Conservation (phyloP, 2,888 invertebrate species). For the Heteromurus nitidus region DNA sequence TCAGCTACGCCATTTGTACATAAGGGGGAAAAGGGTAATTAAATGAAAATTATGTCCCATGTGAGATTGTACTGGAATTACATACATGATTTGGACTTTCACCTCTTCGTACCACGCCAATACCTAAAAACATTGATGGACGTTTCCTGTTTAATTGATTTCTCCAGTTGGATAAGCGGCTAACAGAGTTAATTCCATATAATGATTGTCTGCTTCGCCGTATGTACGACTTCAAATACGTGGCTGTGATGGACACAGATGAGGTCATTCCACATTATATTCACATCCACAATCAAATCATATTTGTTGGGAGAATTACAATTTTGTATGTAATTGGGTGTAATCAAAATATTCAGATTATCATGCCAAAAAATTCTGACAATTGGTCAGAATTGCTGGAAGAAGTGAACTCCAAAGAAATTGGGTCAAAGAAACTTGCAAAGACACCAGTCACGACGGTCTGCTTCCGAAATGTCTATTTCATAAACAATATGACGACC, state of each 20-base stretch:
- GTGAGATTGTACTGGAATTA: not conserved
- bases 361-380: conserved; percentile 75
- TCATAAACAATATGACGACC: conserved; percentile 75
- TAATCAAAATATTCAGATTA: no score
- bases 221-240: conserved; percentile 75
- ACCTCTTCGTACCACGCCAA: no score
- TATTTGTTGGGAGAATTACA: not conserved
- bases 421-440: conserved; percentile 64
- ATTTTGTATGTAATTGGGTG: no score
- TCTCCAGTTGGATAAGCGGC: conserved; percentile 75
- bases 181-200: conserved; percentile 77
- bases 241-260: conserved; percentile 76
- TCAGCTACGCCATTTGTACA: conserved; percentile 74
- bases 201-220: conserved; percentile 77
- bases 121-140: no score
- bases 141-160: no score
- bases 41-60: not conserved
- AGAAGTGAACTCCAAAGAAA: conserved; percentile 73
- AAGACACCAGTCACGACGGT: conserved; percentile 74
- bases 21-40: conserved; percentile 74
- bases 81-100: not conserved
- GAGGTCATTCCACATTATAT: conserved; percentile 74
- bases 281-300: not conserved
- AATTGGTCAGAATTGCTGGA: conserved; percentile 73
- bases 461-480: conserved; percentile 77